Evolutionary conservation across 2,113 vertebrate genomes (phyloP), one percentile per base, ranked within the genome.

Genomic region (Periophthalmodon schlosseri): DNA sequence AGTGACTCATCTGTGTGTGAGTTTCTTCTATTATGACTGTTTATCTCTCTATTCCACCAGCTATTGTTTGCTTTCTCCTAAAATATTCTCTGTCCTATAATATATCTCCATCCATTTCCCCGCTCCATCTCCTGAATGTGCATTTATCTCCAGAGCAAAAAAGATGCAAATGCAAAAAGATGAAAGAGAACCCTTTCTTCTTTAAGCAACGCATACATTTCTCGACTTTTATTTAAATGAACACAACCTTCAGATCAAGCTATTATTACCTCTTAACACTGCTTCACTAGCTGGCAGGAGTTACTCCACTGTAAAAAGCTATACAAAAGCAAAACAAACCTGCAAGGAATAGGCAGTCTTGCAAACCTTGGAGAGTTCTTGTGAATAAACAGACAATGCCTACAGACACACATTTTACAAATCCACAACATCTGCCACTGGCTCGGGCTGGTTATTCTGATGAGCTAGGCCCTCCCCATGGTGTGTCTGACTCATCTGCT

Each of bases 401-500:
- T 60, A 5, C 71, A 77, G 82, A 67, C 18, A 57, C 72, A 74
- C 52, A 54, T 75, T 66, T 61, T 72, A 69, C 47, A 68, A 74
- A 56, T 74, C 9, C 34, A 71, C 71, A 76, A 76, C 83, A 86
- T 87, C 79, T 81, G 82, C 73, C 72, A 75, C 0, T 0, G 75
- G 69, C 87, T 84, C 64, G 50, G 69, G 63, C 67, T 28, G 9
- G 67, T 74, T 57, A 56, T 15, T 75, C 47, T 81, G 63, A 36
- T 24, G 5, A 36, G 74, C 60, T 57, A 54, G 10, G 49, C 70
- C 70, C 49, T 73, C 57, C 69, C 36, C 47, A 24, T 34, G 50
- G 73, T 69, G 34, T 74, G 49, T 79, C 78, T 90, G 87, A 91
- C 82, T 90, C 90, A 91, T 84, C 69, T 67, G 76, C 46, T 72